A percentile compares a stretch with the other conserved stretches of the same genome.
These are phyloP conservation scores for Actenoides hombroni DNA, from an alignment of 2,113 vertebrate genomes.

Conservation along the genomic window DNA sequence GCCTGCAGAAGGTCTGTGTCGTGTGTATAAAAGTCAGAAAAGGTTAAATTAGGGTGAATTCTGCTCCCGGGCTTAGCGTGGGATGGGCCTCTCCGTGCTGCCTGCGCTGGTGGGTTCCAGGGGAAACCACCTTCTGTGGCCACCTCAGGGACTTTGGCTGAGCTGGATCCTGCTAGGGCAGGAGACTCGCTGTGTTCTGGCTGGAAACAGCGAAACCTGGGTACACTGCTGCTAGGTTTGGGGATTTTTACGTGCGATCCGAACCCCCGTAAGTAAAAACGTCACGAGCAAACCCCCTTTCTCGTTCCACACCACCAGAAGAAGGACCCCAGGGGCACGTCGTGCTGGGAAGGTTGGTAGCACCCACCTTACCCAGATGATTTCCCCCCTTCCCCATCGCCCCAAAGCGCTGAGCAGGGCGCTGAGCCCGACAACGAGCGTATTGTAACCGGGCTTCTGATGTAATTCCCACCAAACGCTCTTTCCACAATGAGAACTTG, in stretches of 20 bases:
- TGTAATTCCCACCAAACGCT: slow-evolving; percentile 19
- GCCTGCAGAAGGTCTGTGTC: neutral
- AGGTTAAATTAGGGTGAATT: neutral
- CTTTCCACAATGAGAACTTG: slow-evolving; percentile 14
- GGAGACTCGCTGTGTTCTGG: neutral
- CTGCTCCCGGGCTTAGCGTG: neutral
- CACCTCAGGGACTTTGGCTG: neutral
- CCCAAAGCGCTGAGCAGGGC: neutral
- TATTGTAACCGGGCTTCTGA: slow-evolving; percentile 26
- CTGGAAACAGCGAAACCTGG: too few species aligned
- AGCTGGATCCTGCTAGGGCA: neutral
- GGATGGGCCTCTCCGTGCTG: neutral
- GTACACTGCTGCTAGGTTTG: neutral
- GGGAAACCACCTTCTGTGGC: neutral
- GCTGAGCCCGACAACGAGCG: neutral
- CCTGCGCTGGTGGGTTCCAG: neutral
- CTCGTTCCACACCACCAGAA: neutral
- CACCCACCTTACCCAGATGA: neutral
- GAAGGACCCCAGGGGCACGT: neutral
- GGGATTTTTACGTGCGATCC: neutral
- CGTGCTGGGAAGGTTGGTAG: neutral
- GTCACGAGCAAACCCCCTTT: neutral
- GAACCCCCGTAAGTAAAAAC: neutral
- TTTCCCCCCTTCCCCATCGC: neutral
- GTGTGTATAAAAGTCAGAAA: neutral